Evolutionary conservation across 1,140 invertebrate species (phyloP), one percentile per base, ranked within the genome.

Genomic region (Mylabris phalerata): DNA sequence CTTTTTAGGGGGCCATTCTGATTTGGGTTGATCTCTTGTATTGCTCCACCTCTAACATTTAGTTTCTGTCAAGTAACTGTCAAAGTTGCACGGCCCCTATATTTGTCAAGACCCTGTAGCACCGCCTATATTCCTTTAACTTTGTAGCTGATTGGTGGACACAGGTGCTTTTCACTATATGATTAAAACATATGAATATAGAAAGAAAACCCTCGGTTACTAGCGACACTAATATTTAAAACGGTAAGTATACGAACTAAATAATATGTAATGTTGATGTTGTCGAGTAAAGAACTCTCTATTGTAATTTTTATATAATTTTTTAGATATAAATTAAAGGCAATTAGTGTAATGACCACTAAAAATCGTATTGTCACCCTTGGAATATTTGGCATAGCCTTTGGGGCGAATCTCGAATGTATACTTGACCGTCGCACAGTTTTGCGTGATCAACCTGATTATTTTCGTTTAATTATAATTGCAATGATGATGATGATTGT

Each of bases 11-110:
- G 61, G 70, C 72, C 72, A 74, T 74, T 68, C 68, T 62, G 67
- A 66, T 73, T 68, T 67, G 67, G 72, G 72, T 66, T 68, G 71
- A 66, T 65, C 9, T 11, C 68, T 64, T 65, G 57, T 50, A 51
- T 47, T 54, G 70, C 72, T 71, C 71, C 72, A 70, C 72, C 72
- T 74, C 61, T 63, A 72, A 61, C 64, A 69, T 69, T 74, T 74
- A 67, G 72, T 74, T 64, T 44, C 67, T 71, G 72, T 74, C 72
- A 68, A 58, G 63, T 47, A 60, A 57, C 63, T 66, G 71, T 72
- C 72, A 70, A 68, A 61, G 59, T 55, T 57, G 71, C 60, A 62
- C 72, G 56, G 66, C 72, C 72, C 70, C 64, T 51, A 68, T 62
- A 74, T 74, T 71, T 68, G 63, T 74, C 71, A 70, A 67, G 56